These are phyloP conservation scores for Aix galericulata DNA, from an alignment of 2,113 vertebrate species.

Conservation along the genomic window DNA sequence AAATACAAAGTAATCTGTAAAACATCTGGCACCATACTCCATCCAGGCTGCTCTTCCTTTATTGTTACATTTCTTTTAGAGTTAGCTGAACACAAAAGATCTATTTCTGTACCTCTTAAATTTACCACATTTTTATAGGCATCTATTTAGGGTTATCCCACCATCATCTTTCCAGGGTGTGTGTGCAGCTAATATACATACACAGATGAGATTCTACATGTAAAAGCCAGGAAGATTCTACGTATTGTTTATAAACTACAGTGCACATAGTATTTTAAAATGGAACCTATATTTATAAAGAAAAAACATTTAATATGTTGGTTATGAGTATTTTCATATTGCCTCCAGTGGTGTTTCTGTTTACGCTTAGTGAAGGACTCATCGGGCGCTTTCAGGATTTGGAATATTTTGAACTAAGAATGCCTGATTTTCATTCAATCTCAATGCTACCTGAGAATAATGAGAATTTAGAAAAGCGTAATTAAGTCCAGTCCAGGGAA, in stretches of 20 bases:
- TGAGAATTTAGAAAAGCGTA: background rate
- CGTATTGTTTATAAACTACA: background rate
- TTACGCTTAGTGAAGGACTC: background rate
- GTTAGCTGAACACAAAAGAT: background rate
- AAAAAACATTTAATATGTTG: background rate
- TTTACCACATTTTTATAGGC: background rate
- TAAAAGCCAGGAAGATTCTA: background rate
- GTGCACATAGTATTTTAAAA: background rate
- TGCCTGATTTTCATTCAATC: background rate
- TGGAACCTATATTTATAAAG: background rate
- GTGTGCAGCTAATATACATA: background rate
- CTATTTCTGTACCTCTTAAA: background rate
- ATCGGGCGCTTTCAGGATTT: background rate
- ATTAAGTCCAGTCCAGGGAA: background rate
- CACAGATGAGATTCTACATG: background rate
- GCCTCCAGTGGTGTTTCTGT: background rate
- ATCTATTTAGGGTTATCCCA: background rate
- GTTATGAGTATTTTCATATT: background rate
- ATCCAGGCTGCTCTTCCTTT: background rate
- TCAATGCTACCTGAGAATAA: background rate
- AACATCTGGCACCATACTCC: slow-evolving; percentile 1
- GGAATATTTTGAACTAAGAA: background rate
- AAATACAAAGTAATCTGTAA: slow-evolving; percentile 42
- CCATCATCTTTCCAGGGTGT: background rate
- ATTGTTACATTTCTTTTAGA: background rate